Evolutionary conservation across 2,888 invertebrate genomes (phyloP), one percentile per base, ranked within the genome.

Genomic region (Acleris emargana): DNA sequence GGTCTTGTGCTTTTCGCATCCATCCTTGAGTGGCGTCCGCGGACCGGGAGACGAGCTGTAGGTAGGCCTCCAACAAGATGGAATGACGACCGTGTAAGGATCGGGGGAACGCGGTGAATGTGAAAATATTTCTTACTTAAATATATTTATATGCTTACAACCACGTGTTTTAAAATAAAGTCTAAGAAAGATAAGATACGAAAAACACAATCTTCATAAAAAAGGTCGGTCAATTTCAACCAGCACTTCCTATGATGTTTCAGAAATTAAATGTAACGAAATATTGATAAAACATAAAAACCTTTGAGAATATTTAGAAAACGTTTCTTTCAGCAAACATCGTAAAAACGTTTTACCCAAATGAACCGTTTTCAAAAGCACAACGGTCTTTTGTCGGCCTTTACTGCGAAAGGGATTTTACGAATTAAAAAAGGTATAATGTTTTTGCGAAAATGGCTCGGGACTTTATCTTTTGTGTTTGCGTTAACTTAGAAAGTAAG

Each of bases 331-430:
- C 42, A 43, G 42, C 18, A 43, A 22, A 47, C 58, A 42, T 22
- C 54, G 54, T 43, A 49, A 59, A 59, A 59, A 49, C 47, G 25
- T 25, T 64, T 63, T 64, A 58, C 58, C 53, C 18, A 58, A 64
- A 64, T 64, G 53, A 53, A 54, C 42, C 43, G 54, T 42, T 64
- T 64, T 64, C 54, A 54, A 64, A 64, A 64, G 64, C 53, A 54
- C 42, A 54, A 64, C 47, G 20, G 52, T 42, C 49, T 59, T 57
- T 59, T 64, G 64, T 64, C 28, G 49, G 54, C 54, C 28, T 20
- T 54, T 54, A 59, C 13, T 6, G 47, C 38, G 57, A 55, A 54
- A 53, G 25, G 16, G 32, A 38, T 53, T 53, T 59, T 25, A 9
- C 49, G 58, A 49, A 64, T 53, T 58, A 49, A 64, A 55, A 58